Percentiles rank a stretch among this genome's conserved stretches.
These are phyloP conservation scores for Dilophus febrilis DNA, from an alignment of 2,888 invertebrate genomes.

Conservation along the genomic window DNA sequence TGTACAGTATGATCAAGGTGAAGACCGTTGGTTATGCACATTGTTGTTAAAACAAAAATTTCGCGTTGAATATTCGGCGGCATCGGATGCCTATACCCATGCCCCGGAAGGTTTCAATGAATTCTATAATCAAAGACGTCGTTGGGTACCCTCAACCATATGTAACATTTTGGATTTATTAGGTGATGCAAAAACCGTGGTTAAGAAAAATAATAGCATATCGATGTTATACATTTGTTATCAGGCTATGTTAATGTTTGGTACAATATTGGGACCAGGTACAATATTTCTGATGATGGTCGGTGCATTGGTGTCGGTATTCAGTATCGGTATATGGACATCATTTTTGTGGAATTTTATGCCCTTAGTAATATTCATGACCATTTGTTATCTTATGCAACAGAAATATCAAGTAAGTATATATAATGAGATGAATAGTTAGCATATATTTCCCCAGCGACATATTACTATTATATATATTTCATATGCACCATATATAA, in stretches of 20 bases:
- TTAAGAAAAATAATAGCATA: slow-evolving; percentile 75
- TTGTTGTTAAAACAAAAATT: slow-evolving; percentile 80
- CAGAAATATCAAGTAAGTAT: slow-evolving; percentile 40
- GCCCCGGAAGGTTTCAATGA: slow-evolving; percentile 84
- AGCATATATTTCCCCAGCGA: background rate
- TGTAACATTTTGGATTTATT: slow-evolving; percentile 86
- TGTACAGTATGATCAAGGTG: slow-evolving; percentile 91
- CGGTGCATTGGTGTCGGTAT: slow-evolving; percentile 58
- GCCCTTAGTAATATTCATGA: slow-evolving; percentile 47
- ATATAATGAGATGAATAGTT: too few relatives aligned
- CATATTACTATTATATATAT: background rate
- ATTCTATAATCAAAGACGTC: slow-evolving; percentile 83
- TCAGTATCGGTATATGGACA: slow-evolving; percentile 48
- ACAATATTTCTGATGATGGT: slow-evolving; percentile 65
- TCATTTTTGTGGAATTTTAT: slow-evolving; percentile 48
- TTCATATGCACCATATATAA: slow-evolving; percentile 11
- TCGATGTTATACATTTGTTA: slow-evolving; percentile 64
- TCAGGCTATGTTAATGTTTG: slow-evolving; percentile 51
- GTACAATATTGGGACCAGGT: slow-evolving; percentile 53
- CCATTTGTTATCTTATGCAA: slow-evolving; percentile 44
- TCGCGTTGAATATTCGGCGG: slow-evolving; percentile 86
- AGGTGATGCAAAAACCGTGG: slow-evolving; percentile 57
- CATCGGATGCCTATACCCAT: slow-evolving; percentile 87
- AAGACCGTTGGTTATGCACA: slow-evolving; percentile 92
- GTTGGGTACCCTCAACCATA: slow-evolving; percentile 94